Percentiles rank a stretch among this genome's conserved stretches.
These are phyloP conservation scores for Trachelus troglodyta DNA, from an alignment of 2,888 invertebrate species.

Conservation along the genomic window DNA sequence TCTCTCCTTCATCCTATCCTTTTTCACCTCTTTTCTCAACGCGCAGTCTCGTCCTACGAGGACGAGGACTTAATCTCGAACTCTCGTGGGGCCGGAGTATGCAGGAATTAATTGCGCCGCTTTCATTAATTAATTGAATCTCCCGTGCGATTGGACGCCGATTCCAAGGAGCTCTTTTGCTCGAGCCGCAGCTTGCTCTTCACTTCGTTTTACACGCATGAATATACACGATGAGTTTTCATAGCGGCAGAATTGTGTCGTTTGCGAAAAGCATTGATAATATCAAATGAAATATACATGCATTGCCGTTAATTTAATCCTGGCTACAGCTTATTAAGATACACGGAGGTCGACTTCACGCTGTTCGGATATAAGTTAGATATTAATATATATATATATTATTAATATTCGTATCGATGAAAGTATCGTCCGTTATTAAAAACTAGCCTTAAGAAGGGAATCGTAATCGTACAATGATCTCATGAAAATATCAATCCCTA, in stretches of 20 bases:
- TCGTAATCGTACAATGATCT: neutral
- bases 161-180: constrained; percentile 31
- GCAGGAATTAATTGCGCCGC: constrained; percentile 53
- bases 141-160: constrained; percentile 43
- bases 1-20: constrained; percentile 12
- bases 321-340: neutral
- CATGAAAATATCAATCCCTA: neutral
- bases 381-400: neutral
- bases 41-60: constrained; percentile 23
- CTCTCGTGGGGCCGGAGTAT: constrained; percentile 27
- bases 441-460: neutral
- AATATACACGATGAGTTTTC: neutral
- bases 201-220: neutral
- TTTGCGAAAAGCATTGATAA: neutral
- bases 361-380: neutral
- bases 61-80: constrained; percentile 45
- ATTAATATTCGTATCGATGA: neutral
- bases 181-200: neutral
- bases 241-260: neutral
- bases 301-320: neutral
- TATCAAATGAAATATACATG: neutral
- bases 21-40: constrained; percentile 18
- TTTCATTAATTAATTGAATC: constrained; percentile 60
- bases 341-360: neutral
- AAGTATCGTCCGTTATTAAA: neutral